Evolutionary conservation across 2,797 vertebrate genomes (phyloP), one percentile per base, ranked within the genome.

Genomic region (Oryzias sinensis): DNA sequence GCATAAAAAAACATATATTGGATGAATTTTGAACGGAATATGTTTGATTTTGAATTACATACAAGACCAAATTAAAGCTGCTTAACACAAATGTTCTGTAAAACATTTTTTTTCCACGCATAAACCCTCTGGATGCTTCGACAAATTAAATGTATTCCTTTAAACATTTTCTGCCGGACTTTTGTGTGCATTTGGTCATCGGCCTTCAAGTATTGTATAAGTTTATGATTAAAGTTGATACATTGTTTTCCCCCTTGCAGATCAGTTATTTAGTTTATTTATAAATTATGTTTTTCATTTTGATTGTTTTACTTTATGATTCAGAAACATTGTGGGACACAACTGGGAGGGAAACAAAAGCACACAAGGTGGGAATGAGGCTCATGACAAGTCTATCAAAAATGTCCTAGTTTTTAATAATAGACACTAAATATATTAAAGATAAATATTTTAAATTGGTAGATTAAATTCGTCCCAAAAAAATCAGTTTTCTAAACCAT

Each of bases 141-240:
- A 42, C 14, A 68, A 65, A 65, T 57, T 2, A 43, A 64, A 60
- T 64, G 2, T 18, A 18, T 51, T 14, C 2, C 42, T n/a, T 15
- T 27, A 4, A 42, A 45, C 27, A 0, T 11, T 51, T 65, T 45
- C 15, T 70, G 52, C 14, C 57, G 79, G 37, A 75, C 41, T 65
- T 62, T 80, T 74, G 87, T 92, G 91, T 93, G 91, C 90, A 91
- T 87, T 86, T 89, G 87, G 88, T 88, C 72, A 81, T 86, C 68
- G 68, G 74, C 76, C 79, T 68, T 80, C 87, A 57, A 87, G 52
- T 81, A 78, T 83, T 79, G 56, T 78, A 81, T 77, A 66, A 84
- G 81, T 85, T 90, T 63, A 80, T 81, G 83, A 83, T 91, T 20
- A 72, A 84, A 86, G 65, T 87, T 82, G 80, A 22, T 14, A 20